Evolutionary conservation across 2,113 vertebrate genomes (phyloP).

Genomic region (Harpagus bidentatus): DNA sequence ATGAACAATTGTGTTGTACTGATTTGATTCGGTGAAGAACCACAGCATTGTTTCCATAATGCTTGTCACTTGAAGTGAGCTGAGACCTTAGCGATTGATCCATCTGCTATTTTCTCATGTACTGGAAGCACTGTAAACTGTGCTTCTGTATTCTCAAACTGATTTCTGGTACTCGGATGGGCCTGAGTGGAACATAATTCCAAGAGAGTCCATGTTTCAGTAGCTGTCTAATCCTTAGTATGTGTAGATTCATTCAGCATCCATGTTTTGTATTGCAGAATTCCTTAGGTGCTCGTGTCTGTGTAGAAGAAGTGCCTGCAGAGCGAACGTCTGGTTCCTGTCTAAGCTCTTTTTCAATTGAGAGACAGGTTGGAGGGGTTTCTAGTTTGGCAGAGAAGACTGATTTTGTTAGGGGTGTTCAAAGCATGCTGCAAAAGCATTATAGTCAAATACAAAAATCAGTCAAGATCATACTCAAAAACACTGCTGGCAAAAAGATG

Average conservation of each 20-base stretch:
- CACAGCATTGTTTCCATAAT: not conserved
- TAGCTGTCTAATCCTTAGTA: not conserved
- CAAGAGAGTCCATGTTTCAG: not conserved
- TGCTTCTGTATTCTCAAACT: not conserved
- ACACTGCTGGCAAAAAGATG: not conserved
- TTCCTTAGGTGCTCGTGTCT: slow-evolving; percentile 50
- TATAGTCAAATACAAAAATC: not conserved
- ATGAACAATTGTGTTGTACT: not conserved
- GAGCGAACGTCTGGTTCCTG: slow-evolving; percentile 19
- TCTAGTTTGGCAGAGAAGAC: not conserved
- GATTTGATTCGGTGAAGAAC: not conserved
- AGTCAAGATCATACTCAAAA: not conserved
- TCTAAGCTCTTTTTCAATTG: slow-evolving; percentile 47
- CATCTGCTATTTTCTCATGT: not conserved
- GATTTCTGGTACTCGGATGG: not conserved
- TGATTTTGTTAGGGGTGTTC: not conserved
- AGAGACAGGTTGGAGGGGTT: slow-evolving; percentile 29
- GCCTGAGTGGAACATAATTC: not conserved
- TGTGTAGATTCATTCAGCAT: slow-evolving; percentile 25
- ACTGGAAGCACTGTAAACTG: not conserved
- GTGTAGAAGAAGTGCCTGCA: slow-evolving; percentile 25
- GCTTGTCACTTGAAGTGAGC: not conserved
- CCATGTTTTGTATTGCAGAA: slow-evolving; percentile 43
- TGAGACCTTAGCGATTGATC: not conserved
- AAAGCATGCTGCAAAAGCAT: not conserved